These are phyloP conservation scores for Setipinna tenuifilis DNA, from an alignment of 2,797 vertebrate genomes.

Conservation along the genomic window DNA sequence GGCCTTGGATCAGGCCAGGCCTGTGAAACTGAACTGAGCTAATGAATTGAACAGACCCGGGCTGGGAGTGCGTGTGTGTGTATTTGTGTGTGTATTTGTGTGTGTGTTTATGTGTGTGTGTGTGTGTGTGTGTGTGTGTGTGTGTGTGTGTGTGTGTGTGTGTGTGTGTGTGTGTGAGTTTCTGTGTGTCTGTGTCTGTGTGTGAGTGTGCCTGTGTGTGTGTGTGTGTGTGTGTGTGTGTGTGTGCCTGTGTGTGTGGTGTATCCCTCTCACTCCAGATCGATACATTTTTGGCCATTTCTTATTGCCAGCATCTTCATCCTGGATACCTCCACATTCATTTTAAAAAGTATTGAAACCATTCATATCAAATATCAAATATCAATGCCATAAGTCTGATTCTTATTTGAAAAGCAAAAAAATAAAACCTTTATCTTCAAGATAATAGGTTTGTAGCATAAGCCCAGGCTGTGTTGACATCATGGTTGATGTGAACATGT, in stretches of 20 bases:
- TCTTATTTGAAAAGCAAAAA: background rate
- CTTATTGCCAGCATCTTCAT: background rate
- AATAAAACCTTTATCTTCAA: background rate
- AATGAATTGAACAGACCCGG: constrained; percentile 62
- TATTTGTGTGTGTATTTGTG: too few relatives aligned
- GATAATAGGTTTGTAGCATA: background rate
- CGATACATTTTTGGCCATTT: background rate
- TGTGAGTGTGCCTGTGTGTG: background rate
- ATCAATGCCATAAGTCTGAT: background rate
- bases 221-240: background rate
- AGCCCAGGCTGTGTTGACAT: background rate
- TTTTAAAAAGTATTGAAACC: background rate
- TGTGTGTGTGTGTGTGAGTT: background rate
- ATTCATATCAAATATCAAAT: background rate
- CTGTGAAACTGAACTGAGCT: constrained; percentile 56
- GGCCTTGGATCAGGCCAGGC: constrained; percentile 53
- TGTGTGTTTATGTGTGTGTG: background rate
- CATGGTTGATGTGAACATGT: background rate
- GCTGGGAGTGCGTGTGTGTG: constrained; percentile 41
- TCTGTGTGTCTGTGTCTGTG: background rate
- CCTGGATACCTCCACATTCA: background rate
- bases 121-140: background rate
- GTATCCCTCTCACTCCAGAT: background rate
- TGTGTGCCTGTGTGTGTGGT: background rate
- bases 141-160: too few relatives aligned